phyloP scores from a whole-genome alignment of 2,113 vertebrate species.

The Fulica atra region DNA sequence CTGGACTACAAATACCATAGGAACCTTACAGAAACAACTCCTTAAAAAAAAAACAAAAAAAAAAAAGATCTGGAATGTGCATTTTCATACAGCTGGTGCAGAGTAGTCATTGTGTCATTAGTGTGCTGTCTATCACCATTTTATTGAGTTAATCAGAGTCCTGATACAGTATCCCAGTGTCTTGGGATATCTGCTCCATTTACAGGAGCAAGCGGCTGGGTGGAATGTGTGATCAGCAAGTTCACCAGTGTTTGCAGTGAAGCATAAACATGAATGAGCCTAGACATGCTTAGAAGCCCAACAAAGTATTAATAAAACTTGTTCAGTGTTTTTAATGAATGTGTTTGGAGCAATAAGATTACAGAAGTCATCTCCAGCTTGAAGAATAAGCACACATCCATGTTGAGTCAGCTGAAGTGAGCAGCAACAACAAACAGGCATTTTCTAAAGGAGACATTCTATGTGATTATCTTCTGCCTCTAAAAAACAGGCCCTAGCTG shows the following conservation, averaged over 20 bases:
- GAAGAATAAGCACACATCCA: background rate
- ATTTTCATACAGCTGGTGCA: background rate
- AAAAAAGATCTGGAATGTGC: background rate
- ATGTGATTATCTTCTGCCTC: background rate
- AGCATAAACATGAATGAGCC: slow-evolving; percentile 34
- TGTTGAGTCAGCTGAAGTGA: background rate
- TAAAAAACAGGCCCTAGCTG: background rate
- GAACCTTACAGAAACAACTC: background rate
- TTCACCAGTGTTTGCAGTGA: background rate
- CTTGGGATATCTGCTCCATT: background rate
- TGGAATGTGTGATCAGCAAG: background rate
- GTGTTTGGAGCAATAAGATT: background rate
- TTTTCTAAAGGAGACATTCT: background rate
- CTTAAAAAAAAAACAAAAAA: background rate
- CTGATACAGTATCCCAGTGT: background rate
- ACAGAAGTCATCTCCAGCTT: background rate
- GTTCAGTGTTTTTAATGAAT: background rate
- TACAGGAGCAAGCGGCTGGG: background rate
- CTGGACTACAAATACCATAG: background rate
- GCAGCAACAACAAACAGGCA: background rate
- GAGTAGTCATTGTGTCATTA: background rate
- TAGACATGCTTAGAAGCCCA: slow-evolving; percentile 11
- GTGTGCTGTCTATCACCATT: background rate
- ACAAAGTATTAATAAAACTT: background rate
- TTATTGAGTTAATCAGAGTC: background rate